Percentiles rank a stretch among this genome's conserved stretches.
phyloP scores from a whole-genome alignment of 2,797 vertebrate genomes.

The Oreonectes daqikongensis region DNA sequence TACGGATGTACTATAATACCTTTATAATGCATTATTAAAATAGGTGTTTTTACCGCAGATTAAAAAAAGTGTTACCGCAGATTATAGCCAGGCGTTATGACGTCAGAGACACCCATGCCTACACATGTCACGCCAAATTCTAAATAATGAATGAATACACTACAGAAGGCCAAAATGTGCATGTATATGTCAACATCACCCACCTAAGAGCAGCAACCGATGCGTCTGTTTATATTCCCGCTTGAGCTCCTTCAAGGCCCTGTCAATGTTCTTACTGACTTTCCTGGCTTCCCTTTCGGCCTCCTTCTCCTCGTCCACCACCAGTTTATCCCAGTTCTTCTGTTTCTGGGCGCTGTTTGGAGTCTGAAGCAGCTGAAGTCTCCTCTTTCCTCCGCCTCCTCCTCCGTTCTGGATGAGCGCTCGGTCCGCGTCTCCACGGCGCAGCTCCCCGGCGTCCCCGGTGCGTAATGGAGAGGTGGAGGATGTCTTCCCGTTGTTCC shows the following conservation, averaged over 20 bases:
- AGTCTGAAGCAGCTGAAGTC: slow-evolving; percentile 78
- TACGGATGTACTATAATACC: background rate
- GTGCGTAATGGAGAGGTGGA: slow-evolving; percentile 70
- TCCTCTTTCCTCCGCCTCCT: slow-evolving; percentile 74
- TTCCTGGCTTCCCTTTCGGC: slow-evolving; percentile 91
- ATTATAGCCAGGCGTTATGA: slow-evolving; percentile 4
- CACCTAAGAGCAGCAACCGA: slow-evolving; percentile 93
- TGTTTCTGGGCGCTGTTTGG: slow-evolving; percentile 76
- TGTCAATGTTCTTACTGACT: slow-evolving; percentile 92
- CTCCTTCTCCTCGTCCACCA: slow-evolving; percentile 89
- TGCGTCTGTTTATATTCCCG: slow-evolving; percentile 94
- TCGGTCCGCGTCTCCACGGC: slow-evolving; percentile 75
- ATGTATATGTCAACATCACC: slow-evolving; percentile 56
- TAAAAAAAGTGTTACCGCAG: background rate
- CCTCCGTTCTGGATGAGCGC: slow-evolving; percentile 80
- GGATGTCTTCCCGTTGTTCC: slow-evolving; percentile 67
- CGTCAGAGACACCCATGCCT: slow-evolving; percentile 13
- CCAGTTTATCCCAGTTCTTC: slow-evolving; percentile 87
- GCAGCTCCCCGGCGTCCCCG: slow-evolving; percentile 75
- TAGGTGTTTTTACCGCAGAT: too few species aligned
- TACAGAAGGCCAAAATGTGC: background rate
- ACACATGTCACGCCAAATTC: background rate
- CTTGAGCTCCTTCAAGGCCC: slow-evolving; percentile 88
- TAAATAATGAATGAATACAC: background rate
- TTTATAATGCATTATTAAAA: background rate